Conservation (phyloP, 2,888 invertebrate species). For the Agrotis exclamationis region DNA sequence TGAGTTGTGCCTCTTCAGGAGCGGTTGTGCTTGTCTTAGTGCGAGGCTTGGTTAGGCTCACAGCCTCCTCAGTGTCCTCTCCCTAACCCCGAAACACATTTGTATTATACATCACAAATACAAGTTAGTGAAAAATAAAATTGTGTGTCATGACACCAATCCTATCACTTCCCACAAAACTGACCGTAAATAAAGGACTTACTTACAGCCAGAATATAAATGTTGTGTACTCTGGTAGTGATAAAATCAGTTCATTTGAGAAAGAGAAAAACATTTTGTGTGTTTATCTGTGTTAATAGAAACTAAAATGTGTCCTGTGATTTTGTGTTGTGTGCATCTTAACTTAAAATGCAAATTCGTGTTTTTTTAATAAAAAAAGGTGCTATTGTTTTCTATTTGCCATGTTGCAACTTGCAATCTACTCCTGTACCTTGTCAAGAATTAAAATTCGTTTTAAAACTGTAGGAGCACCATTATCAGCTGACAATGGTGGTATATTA, state of each 20-base stretch:
- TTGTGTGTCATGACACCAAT: constrained; percentile 24
- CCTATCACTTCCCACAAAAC: constrained; percentile 28
- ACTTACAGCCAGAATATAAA: not conserved
- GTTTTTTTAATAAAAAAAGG: constrained; percentile 34
- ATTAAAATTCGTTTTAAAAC: constrained; percentile 79
- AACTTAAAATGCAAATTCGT: constrained; percentile 48
- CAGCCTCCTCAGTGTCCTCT: constrained; percentile 89
- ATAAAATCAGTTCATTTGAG: constrained; percentile 37
- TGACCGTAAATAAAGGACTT: not conserved
- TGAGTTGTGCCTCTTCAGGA: constrained; percentile 88
- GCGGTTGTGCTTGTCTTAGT: constrained; percentile 89
- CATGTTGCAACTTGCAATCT: constrained; percentile 60
- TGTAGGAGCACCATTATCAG: constrained; percentile 64
- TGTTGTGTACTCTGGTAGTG: constrained; percentile 4
- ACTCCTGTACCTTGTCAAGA: constrained; percentile 80
- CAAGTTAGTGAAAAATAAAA: constrained; percentile 56
- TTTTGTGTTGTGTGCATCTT: constrained; percentile 44
- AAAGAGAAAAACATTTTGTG: constrained; percentile 32
- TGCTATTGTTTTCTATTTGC: constrained; percentile 38
- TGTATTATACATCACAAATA: constrained; percentile 65
- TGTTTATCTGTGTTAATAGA: constrained; percentile 48
- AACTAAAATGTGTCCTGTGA: constrained; percentile 48
- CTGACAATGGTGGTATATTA: constrained; percentile 69
- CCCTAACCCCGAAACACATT: constrained; percentile 81
- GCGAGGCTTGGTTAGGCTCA: constrained; percentile 87